These are phyloP conservation scores for Odontesthes bonariensis DNA, from an alignment of 2,113 vertebrate species.

Conservation along the genomic window DNA sequence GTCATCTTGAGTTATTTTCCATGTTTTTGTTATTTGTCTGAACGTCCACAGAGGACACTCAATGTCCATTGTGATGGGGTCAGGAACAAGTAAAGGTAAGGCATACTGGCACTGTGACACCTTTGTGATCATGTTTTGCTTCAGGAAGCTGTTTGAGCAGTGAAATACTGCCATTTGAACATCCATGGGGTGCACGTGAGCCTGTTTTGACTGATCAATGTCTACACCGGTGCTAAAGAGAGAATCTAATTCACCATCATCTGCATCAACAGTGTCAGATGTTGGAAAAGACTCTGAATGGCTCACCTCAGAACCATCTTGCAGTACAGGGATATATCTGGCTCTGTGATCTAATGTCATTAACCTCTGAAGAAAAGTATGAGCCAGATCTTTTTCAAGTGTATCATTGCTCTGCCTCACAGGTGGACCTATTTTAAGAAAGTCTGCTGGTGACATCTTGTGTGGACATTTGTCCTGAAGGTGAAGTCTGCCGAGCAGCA, in stretches of 20 bases:
- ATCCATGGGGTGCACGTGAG: constrained; percentile 80
- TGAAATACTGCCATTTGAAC: constrained; percentile 84
- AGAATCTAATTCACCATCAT: constrained; percentile 29
- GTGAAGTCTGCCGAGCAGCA: constrained; percentile 32
- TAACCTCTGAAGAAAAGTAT: constrained; percentile 64
- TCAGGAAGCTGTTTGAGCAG: constrained; percentile 76
- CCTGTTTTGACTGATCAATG: not conserved
- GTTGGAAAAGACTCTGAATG: not conserved
- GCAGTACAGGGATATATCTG: constrained; percentile 70
- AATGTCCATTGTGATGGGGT: constrained; percentile 57
- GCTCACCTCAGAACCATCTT: not conserved
- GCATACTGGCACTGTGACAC: constrained; percentile 84
- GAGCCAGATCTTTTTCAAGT: constrained; percentile 68
- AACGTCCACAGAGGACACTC: constrained; percentile 81
- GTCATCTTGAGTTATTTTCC: constrained; percentile 67
- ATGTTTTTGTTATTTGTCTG: constrained; percentile 77
- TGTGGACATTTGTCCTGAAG: constrained; percentile 50
- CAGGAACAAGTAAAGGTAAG: constrained; percentile 81
- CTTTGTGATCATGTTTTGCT: constrained; percentile 79
- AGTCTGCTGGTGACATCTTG: constrained; percentile 60
- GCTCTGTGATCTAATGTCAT: constrained; percentile 51
- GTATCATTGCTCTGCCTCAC: constrained; percentile 9
- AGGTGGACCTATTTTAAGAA: constrained; percentile 66
- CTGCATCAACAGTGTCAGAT: not conserved
- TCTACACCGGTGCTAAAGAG: not conserved